phyloP scores from a whole-genome alignment of 2,113 vertebrate genomes.

The Brachyhypopomus occidentalis region DNA sequence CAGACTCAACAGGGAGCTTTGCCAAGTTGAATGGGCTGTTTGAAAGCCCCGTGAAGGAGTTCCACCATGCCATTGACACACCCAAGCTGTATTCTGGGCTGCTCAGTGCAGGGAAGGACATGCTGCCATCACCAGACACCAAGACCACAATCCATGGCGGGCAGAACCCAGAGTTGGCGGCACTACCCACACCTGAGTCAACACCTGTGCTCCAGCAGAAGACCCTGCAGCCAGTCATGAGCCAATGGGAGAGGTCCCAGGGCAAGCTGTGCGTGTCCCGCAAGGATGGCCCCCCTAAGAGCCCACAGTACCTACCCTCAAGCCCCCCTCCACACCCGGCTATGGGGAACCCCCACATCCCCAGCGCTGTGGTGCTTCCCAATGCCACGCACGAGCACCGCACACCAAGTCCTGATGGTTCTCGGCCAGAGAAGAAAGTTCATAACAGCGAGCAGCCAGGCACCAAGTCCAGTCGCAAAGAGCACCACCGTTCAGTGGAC shows the following conservation, averaged over 20 bases:
- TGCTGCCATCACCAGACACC: slow-evolving; percentile 80
- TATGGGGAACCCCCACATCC: slow-evolving; percentile 88
- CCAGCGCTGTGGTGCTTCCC: slow-evolving; percentile 94
- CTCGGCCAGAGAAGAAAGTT: slow-evolving; percentile 85
- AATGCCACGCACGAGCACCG: slow-evolving; percentile 93
- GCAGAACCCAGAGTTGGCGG: slow-evolving; percentile 91
- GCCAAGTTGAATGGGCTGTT: slow-evolving; percentile 94
- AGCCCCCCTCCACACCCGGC: slow-evolving; percentile 87
- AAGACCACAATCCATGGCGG: slow-evolving; percentile 87
- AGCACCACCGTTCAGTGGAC: slow-evolving; percentile 91
- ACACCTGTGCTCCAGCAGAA: slow-evolving; percentile 96
- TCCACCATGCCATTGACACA: slow-evolving; percentile 89
- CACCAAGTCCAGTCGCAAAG: slow-evolving; percentile 85
- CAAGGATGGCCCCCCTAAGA: slow-evolving; percentile 85
- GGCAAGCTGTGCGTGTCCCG: slow-evolving; percentile 78
- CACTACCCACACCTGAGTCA: slow-evolving; percentile 93
- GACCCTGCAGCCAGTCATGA: slow-evolving; percentile 88
- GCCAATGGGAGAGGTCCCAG: slow-evolving; percentile 86
- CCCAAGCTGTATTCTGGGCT: slow-evolving; percentile 94
- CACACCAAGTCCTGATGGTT: slow-evolving; percentile 80
- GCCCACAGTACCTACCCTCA: slow-evolving; percentile 87
- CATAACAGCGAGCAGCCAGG: slow-evolving; percentile 81
- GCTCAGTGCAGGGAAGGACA: slow-evolving; percentile 87
- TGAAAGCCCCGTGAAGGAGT: slow-evolving; percentile 96
- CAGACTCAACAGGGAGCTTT: slow-evolving; percentile 93